phyloP scores from a whole-genome alignment of 2,888 invertebrate genomes.

The Mesopsocus fuscifrons region DNA sequence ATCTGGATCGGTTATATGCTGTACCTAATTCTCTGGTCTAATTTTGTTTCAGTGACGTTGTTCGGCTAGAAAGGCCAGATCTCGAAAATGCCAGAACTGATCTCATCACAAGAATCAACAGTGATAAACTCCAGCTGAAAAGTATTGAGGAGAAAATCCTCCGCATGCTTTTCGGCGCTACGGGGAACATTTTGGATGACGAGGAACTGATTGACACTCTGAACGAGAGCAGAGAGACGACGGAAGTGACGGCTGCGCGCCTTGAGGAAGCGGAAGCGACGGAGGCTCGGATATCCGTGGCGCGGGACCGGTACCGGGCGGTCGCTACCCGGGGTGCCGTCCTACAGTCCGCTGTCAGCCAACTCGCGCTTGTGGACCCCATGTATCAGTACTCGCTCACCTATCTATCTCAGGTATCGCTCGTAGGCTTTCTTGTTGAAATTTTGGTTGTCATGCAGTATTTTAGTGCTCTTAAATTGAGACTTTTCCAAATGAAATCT shows the following conservation, averaged over 20 bases:
- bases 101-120: slow-evolving; percentile 65
- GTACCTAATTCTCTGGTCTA: slow-evolving; percentile 12
- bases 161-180: slow-evolving; percentile 56
- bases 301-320: slow-evolving; percentile 66
- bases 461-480: too few species aligned
- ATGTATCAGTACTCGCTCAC: slow-evolving; percentile 93
- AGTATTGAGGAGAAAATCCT: slow-evolving; percentile 82
- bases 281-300: slow-evolving; percentile 66
- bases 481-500: too few species aligned
- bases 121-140: slow-evolving; percentile 65
- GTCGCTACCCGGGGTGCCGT: slow-evolving; percentile 78
- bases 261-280: slow-evolving; percentile 72
- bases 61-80: slow-evolving; percentile 77
- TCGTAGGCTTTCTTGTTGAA: too few species aligned
- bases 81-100: slow-evolving; percentile 65
- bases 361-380: slow-evolving; percentile 75
- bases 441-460: too few species aligned
- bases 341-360: slow-evolving; percentile 77
- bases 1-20: slow-evolving; percentile 4
- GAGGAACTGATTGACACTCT: slow-evolving; percentile 81
- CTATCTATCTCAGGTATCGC: slow-evolving; percentile 63
- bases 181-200: slow-evolving; percentile 84
- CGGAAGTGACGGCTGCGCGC: slow-evolving; percentile 75
- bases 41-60: slow-evolving; percentile 44
- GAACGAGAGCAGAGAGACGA: slow-evolving; percentile 83